Conservation (phyloP, 2,888 invertebrate genomes). For the Ditula angustiorana region DNA sequence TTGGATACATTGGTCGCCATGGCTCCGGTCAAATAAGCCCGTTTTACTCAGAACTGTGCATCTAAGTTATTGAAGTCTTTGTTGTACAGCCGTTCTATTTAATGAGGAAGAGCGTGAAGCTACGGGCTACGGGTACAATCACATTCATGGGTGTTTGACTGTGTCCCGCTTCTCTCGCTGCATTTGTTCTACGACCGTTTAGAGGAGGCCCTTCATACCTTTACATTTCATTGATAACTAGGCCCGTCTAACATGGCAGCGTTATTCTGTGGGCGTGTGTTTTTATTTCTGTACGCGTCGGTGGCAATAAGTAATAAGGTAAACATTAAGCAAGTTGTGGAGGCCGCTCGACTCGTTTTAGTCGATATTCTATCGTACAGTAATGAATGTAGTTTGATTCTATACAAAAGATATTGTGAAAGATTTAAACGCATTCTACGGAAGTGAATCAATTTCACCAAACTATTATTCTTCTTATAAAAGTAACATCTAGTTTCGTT, state of each 20-base stretch:
- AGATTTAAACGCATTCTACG: background rate
- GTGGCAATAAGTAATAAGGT: conserved; percentile 77
- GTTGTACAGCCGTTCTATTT: conserved; percentile 26
- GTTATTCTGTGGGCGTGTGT: conserved; percentile 66
- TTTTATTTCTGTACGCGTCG: conserved; percentile 74
- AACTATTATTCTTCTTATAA: too few species aligned
- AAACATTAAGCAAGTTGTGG: conserved; percentile 74
- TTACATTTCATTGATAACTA: conserved; percentile 50
- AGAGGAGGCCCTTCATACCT: conserved; percentile 53
- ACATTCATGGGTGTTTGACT: conserved; percentile 29
- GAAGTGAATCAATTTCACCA: conserved; percentile 1
- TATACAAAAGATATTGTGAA: background rate
- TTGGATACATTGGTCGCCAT: background rate
- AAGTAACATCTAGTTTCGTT: too few species aligned
- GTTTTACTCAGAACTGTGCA: conserved; percentile 22
- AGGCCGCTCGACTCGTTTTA: conserved; percentile 62
- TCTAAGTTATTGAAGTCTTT: conserved; percentile 27
- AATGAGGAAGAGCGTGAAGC: conserved; percentile 37
- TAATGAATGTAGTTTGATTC: conserved; percentile 27
- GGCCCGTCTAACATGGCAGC: conserved; percentile 55
- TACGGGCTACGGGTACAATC: conserved; percentile 29
- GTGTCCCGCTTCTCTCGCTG: conserved; percentile 42
- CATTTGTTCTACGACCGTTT: conserved; percentile 61
- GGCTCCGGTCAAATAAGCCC: conserved; percentile 3
- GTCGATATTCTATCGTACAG: conserved; percentile 32